Percentiles rank a stretch among this genome's conserved stretches.
Conservation (phyloP, 1,140 invertebrate species). For the Drusus annulatus region DNA sequence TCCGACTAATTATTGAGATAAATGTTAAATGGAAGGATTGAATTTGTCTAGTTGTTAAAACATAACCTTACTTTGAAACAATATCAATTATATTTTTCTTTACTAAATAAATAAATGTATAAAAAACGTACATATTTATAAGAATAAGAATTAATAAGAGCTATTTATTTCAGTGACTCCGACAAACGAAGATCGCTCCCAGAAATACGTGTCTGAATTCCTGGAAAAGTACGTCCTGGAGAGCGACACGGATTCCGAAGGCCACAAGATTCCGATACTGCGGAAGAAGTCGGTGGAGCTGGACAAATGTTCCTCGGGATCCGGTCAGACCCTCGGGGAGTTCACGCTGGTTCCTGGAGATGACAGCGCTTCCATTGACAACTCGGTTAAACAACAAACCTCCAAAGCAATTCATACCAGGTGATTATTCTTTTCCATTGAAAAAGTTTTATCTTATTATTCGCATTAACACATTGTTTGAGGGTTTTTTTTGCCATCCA, state of each 20-base stretch:
- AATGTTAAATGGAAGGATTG: no score
- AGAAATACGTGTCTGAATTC: conserved; percentile 77
- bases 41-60: no score
- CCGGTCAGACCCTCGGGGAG: conserved; percentile 38
- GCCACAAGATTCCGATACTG: conserved; percentile 68
- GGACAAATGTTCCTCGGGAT: conserved; percentile 38
- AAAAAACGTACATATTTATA: no score
- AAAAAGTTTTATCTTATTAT: no score
- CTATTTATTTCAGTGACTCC: conserved; percentile 60
- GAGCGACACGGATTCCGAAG: conserved; percentile 77
- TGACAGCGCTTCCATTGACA: conserved; percentile 32
- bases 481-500: no score
- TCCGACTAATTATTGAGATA: no score
- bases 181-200: conserved; percentile 68
- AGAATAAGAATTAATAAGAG: no score
- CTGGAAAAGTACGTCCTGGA: conserved; percentile 79
- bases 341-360: conserved; percentile 39
- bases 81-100: no score
- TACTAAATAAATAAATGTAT: no score
- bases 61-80: no score
- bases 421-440: conserved; percentile 19
- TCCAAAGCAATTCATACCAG: conserved; percentile 55
- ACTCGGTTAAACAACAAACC: conserved; percentile 28
- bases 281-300: conserved; percentile 58
- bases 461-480: no score